Percentiles rank a stretch among this genome's conserved stretches.
These are phyloP conservation scores for Anaspis maculata DNA, from an alignment of 2,888 invertebrate genomes.

Conservation along the genomic window DNA sequence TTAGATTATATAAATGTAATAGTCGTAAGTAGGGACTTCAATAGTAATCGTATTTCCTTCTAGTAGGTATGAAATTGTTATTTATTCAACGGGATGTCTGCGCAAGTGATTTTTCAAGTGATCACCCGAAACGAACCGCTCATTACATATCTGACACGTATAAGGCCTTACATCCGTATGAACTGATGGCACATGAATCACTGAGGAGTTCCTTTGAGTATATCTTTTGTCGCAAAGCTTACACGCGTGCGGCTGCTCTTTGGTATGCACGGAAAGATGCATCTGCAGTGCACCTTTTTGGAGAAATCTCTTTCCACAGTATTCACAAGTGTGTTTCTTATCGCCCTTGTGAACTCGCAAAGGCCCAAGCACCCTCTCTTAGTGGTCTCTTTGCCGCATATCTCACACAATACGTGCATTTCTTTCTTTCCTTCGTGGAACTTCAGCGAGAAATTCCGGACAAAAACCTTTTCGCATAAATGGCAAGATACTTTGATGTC, in stretches of 20 bases:
- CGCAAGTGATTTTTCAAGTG: no score
- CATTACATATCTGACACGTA: conserved; percentile 44
- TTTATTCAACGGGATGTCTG: no score
- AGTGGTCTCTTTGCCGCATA: conserved; percentile 6
- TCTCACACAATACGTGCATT: conserved; percentile 6
- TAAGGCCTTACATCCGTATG: conserved; percentile 52
- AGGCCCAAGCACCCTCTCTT: conserved; percentile 5
- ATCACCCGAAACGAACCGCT: no score
- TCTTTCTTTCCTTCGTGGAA: conserved; percentile 12
- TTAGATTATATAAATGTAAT: no score
- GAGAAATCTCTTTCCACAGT: conserved; percentile 17
- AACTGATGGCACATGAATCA: conserved; percentile 23
- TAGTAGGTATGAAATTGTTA: no score
- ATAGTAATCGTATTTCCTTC: no score
- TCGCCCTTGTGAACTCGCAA: conserved; percentile 8
- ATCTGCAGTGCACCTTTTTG: conserved; percentile 11
- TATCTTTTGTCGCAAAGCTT: background rate
- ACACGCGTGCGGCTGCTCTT: background rate
- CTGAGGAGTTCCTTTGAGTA: background rate
- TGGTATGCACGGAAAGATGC: conserved; percentile 14
- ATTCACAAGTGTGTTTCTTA: conserved; percentile 8
- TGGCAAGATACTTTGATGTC: no score
- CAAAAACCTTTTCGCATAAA: conserved; percentile 12
- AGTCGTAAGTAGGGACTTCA: no score
- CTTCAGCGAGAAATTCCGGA: conserved; percentile 6